Conservation (phyloP, 2,888 invertebrate genomes). For the Syritta pipiens region DNA sequence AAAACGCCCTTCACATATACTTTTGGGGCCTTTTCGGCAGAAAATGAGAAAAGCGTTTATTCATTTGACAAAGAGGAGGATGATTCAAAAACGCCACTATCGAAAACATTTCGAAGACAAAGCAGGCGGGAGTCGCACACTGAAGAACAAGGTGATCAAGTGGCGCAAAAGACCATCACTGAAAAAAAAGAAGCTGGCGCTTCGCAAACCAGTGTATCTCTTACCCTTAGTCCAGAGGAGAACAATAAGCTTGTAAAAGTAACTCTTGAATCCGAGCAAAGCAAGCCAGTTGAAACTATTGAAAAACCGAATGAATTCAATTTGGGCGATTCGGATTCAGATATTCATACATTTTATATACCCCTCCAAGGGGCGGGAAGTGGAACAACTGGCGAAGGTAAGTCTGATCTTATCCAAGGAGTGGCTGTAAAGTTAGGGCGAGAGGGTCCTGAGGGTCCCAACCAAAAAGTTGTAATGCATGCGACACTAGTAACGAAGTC, state of each 20-base stretch:
- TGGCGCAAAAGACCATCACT: slow-evolving; percentile 72
- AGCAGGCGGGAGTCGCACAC: slow-evolving; percentile 78
- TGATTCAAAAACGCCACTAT: slow-evolving; percentile 72
- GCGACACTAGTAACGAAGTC: slow-evolving; percentile 84
- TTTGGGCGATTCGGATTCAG: slow-evolving; percentile 81
- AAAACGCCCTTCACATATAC: slow-evolving; percentile 67
- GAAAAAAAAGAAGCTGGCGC: slow-evolving; percentile 73
- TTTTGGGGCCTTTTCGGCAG: slow-evolving; percentile 82
- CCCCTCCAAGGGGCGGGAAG: slow-evolving; percentile 81
- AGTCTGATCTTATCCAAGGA: slow-evolving; percentile 81
- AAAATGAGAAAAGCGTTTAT: slow-evolving; percentile 86
- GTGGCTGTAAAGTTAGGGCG: slow-evolving; percentile 84
- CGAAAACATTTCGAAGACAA: slow-evolving; percentile 80
- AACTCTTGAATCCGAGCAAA: slow-evolving; percentile 80
- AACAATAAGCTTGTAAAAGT: slow-evolving; percentile 81
- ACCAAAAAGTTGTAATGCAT: slow-evolving; percentile 83
- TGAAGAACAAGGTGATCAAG: slow-evolving; percentile 71
- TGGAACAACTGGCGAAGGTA: slow-evolving; percentile 74
- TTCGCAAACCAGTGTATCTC: slow-evolving; percentile 76
- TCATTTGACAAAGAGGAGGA: slow-evolving; percentile 86
- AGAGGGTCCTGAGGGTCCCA: slow-evolving; percentile 83
- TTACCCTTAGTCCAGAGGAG: slow-evolving; percentile 78
- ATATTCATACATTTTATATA: slow-evolving; percentile 83
- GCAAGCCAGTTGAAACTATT: slow-evolving; percentile 49
- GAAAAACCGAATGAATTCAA: slow-evolving; percentile 64